Conservation (phyloP, 2,888 invertebrate genomes). For the Morpho deidamia region DNA sequence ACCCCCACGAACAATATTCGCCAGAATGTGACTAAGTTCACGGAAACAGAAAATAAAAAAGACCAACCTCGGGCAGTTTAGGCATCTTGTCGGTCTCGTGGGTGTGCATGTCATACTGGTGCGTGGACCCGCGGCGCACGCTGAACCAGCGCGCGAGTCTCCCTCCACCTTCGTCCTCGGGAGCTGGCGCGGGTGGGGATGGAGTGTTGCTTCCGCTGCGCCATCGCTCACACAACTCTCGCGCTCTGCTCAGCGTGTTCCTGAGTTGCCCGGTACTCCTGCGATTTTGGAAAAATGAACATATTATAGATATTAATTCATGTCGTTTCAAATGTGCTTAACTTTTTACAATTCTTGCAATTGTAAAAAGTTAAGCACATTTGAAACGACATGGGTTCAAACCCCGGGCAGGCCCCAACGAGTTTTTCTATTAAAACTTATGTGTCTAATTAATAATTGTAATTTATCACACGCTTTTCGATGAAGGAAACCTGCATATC, state of each 20-base stretch:
- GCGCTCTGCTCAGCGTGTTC: conserved; percentile 88
- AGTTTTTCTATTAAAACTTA: no score
- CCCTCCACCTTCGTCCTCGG: conserved; percentile 82
- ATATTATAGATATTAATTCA: no score
- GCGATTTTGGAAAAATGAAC: conserved; percentile 16
- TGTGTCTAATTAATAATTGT: no score
- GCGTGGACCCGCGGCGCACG: conserved; percentile 88
- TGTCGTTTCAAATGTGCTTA: no score
- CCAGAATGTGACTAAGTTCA: no score
- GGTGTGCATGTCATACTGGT: conserved; percentile 86
- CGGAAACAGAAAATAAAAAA: no score
- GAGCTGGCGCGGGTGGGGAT: conserved; percentile 58
- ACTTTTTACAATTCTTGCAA: neutral
- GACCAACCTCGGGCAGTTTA: conserved; percentile 86
- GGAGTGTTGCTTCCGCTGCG: conserved; percentile 61
- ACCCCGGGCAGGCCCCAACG: no score
- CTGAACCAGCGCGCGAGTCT: conserved; percentile 93
- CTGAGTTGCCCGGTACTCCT: conserved; percentile 88
- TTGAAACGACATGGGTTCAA: no score
- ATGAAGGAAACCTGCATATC: no score
- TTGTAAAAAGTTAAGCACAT: neutral
- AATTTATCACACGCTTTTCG: no score
- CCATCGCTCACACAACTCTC: conserved; percentile 91
- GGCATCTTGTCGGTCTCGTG: conserved; percentile 84
- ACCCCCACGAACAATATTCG: no score